Base-by-base conservation (phyloP, 2,113 vertebrate species). In the Melanerpes formicivorus region DNA sequence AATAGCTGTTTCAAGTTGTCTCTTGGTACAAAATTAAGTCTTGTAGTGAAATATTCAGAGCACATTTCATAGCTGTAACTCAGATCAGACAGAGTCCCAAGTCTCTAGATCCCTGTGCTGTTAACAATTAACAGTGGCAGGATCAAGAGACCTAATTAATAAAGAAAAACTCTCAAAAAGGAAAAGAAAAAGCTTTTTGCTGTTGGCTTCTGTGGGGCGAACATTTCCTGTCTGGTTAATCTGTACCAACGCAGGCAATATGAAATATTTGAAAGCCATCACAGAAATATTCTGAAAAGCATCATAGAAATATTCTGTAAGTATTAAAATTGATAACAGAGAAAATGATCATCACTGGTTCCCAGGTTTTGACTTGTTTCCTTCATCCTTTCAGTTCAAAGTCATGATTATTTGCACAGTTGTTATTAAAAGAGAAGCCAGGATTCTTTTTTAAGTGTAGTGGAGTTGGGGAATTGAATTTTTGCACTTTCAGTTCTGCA, bases 51-150 rank as follows among this genome's bases (percentile, higher is more conserved):
- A 94, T 85, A 93, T 95, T 92, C 79, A 89, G 84, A 64, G 48
- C 81, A 80, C 74, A 83, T 88, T 94, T 72, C 90, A n/a, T n/a
- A 54, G n/a, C 72, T 91, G 79, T 79, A 87, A 69, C 79, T 89
- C 69, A 54, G 82, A 91, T 85, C 81, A 80, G 91, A 90, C 48
- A 87, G 14, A 67, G 69, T 75, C 89, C 65, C 82, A 80, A 73
- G 65, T 92, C 84, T 93, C 93, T 90, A 0, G 6, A 90, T 90
- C 79, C 80, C 83, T 90, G 78, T 88, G 58, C 90, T 91, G 92
- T 94, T 95, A 95, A 94, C 93, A 94, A 91, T 95, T 95, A 95
- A 90, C 70, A 88, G 80, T 73, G 86, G 77, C 83, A 78, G 48
- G 85, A 95, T 93, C 56, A 90, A 84, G 90, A 94, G 80, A 40